Evolutionary conservation across 1,140 invertebrate genomes (phyloP).

Genomic region (Globodera ellingtonae): DNA sequence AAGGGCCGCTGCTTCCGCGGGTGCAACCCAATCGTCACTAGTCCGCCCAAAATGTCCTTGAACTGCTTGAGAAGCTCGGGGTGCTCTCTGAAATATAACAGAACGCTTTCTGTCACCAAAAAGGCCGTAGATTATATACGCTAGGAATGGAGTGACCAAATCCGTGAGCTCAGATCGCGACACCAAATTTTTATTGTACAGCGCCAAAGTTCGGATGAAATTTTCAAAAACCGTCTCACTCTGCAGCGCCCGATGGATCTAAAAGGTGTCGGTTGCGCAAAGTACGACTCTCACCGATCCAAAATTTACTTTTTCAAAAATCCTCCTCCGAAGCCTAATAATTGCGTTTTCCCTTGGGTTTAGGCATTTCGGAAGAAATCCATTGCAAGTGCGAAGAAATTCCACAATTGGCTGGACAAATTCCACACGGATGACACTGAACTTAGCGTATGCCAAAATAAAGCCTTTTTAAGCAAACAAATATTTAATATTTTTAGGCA

Average conservation of each 20-base stretch:
- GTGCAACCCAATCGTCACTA: conserved; percentile 21
- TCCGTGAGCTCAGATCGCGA: conserved; percentile 83
- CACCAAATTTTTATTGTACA: conserved; percentile 91
- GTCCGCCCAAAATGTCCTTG: conserved; percentile 65
- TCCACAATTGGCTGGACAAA: conserved; percentile 7
- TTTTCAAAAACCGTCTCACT: conserved; percentile 72
- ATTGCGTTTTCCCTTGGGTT: not conserved
- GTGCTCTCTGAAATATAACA: conserved; percentile 66
- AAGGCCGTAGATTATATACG: conserved; percentile 39
- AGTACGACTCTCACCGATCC: not conserved
- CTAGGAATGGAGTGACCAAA: conserved; percentile 84
- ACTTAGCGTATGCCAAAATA: conserved; percentile 3
- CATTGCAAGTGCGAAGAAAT: not conserved
- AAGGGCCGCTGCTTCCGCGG: conserved; percentile 75
- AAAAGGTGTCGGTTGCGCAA: conserved; percentile 2
- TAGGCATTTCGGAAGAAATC: not conserved
- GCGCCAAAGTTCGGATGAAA: conserved; percentile 86
- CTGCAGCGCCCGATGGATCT: conserved; percentile 37
- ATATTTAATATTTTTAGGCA: conserved; percentile 12
- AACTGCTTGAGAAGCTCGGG: conserved; percentile 92
- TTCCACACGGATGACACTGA: conserved; percentile 7
- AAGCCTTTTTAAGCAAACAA: too few relatives aligned
- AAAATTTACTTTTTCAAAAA: conserved; percentile 84
- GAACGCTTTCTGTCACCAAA: not conserved
- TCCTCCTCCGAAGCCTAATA: conserved; percentile 64